Percentiles rank a stretch among this genome's conserved stretches.
Evolutionary conservation across 2,888 invertebrate species (phyloP).

Genomic region (Hemaris fuciformis): DNA sequence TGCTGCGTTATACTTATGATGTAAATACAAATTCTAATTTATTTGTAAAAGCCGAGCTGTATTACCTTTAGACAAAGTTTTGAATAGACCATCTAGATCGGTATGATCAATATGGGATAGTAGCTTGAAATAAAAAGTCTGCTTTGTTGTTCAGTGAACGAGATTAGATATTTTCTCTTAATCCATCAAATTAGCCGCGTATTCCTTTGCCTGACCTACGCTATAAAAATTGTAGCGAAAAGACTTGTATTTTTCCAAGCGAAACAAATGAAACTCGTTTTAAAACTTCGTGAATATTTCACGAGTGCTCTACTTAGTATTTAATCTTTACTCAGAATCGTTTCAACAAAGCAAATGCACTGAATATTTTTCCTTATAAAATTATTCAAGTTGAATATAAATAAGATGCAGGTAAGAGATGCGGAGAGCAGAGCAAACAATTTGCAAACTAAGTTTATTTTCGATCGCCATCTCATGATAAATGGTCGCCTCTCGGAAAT

Average conservation of each 20-base stretch:
- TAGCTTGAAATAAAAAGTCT: no score
- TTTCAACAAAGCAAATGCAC: not conserved
- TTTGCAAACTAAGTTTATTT: conserved; percentile 58
- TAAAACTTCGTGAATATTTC: not conserved
- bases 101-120: no score
- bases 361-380: conserved; percentile 2
- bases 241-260: not conserved
- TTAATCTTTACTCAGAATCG: conserved; percentile 3
- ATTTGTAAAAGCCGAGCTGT: no score
- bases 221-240: no score
- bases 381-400: conserved; percentile 39
- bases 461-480: conserved; percentile 64
- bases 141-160: no score
- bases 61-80: no score
- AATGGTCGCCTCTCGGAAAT: conserved; percentile 57
- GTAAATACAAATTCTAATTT: no score
- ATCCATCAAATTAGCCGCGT: no score
- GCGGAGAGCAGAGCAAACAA: conserved; percentile 40
- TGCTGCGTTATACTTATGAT: no score
- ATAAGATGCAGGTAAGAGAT: conserved; percentile 44
- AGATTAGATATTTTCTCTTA: no score
- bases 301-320: conserved; percentile 15
- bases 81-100: no score
- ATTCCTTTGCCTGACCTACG: no score
- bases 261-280: not conserved